A percentile compares a stretch with the other conserved stretches of the same genome.
Conservation (phyloP, 2,113 vertebrate species). For the Conger conger region DNA sequence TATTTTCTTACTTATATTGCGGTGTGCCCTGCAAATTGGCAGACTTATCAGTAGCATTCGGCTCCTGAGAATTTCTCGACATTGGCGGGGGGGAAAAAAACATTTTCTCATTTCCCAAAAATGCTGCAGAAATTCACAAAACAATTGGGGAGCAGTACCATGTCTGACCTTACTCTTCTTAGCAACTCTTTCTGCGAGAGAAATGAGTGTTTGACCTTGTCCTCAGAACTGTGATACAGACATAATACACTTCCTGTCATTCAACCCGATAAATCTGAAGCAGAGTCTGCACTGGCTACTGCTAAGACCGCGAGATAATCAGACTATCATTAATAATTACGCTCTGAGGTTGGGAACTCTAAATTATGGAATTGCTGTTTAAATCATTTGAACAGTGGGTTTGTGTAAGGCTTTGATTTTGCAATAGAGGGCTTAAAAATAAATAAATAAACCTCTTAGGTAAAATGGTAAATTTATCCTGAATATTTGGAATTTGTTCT, state of each 20-base stretch:
- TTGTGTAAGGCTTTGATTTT: not conserved
- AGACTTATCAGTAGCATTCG: not conserved
- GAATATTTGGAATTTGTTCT: not conserved
- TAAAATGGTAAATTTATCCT: not conserved
- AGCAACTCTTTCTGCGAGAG: not conserved
- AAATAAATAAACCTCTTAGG: too few species aligned
- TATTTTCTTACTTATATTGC: not conserved
- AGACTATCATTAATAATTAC: not conserved
- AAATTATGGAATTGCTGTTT: not conserved
- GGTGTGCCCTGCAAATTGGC: not conserved
- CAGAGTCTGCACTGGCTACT: not conserved
- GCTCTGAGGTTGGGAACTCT: not conserved
- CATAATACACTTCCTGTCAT: not conserved
- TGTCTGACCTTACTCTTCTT: not conserved
- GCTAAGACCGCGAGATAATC: not conserved
- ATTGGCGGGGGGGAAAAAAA: not conserved
- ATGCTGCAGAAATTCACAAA: not conserved
- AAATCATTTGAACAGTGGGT: not conserved
- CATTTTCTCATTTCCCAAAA: not conserved
- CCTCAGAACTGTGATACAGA: not conserved
- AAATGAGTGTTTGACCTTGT: not conserved
- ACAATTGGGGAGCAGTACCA: not conserved
- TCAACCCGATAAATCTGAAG: not conserved
- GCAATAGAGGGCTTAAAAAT: not conserved
- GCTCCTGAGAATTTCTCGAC: not conserved